phyloP scores from a whole-genome alignment of 2,888 invertebrate species.

The Lycophotia porphyrea region DNA sequence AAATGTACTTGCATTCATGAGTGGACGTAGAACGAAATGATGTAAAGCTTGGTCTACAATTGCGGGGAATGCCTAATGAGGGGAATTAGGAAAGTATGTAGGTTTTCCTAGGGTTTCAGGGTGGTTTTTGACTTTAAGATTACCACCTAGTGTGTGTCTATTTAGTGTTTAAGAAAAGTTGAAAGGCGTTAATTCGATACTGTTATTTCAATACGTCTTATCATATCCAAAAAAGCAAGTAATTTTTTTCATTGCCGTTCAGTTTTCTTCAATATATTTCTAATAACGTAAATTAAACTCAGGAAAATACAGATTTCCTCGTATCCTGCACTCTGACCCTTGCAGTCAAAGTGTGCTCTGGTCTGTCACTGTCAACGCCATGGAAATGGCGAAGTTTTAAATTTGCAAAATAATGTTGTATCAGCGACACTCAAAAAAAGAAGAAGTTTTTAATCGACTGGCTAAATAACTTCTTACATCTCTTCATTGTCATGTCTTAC shows the following conservation, averaged over 20 bases:
- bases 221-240: too few relatives aligned
- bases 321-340: neutral
- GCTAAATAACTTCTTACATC: neutral
- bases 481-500: neutral
- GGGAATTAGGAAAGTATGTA: constrained; percentile 16
- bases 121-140: neutral
- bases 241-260: too few relatives aligned
- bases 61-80: constrained; percentile 39
- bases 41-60: constrained; percentile 70
- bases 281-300: too few relatives aligned
- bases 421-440: too few relatives aligned
- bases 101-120: neutral
- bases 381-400: neutral
- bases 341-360: neutral
- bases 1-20: constrained; percentile 82
- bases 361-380: neutral
- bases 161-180: neutral
- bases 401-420: too few relatives aligned
- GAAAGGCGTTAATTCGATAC: neutral
- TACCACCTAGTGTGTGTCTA: too few relatives aligned
- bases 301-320: neutral
- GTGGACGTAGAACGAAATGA: constrained; percentile 69
- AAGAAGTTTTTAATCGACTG: neutral
- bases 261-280: neutral
- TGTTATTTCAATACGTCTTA: neutral